Conservation (phyloP, 2,797 vertebrate genomes). For the Acrossocheilus fasciatus region DNA sequence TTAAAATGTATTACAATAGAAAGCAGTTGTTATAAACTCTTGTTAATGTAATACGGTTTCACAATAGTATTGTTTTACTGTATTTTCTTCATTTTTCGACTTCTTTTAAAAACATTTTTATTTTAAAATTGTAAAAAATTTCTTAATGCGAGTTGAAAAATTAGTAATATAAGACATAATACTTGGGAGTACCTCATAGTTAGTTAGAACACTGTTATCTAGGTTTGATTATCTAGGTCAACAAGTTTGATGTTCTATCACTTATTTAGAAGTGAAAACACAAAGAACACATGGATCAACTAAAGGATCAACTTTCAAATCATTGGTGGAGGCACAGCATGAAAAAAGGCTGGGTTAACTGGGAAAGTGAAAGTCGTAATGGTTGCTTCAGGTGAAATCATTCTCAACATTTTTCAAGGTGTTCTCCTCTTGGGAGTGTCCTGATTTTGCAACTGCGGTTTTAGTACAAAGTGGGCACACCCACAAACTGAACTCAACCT, state of each 20-base stretch:
- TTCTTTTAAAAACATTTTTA: neutral
- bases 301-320: neutral
- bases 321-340: neutral
- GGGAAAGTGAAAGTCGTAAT: slow-evolving; percentile 22
- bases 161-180: neutral
- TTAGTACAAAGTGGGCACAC: slow-evolving; percentile 20
- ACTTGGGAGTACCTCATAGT: neutral
- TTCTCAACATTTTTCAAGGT: slow-evolving; percentile 45
- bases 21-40: neutral
- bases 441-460: slow-evolving; percentile 16
- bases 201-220: neutral
- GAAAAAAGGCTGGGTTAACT: neutral
- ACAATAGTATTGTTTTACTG: no score
- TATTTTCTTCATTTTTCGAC: no score
- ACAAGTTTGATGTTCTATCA: neutral
- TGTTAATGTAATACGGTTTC: neutral
- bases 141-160: neutral
- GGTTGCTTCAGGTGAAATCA: slow-evolving; percentile 33
- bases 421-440: slow-evolving; percentile 26
- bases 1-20: neutral
- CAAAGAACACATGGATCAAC: neutral
- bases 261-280: neutral
- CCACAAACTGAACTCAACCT: slow-evolving; percentile 21
- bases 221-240: neutral
- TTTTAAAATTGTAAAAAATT: no score